A percentile compares a stretch with the other conserved stretches of the same genome.
Conservation (phyloP, 2,797 vertebrate species). For the Sebastes goodei region DNA sequence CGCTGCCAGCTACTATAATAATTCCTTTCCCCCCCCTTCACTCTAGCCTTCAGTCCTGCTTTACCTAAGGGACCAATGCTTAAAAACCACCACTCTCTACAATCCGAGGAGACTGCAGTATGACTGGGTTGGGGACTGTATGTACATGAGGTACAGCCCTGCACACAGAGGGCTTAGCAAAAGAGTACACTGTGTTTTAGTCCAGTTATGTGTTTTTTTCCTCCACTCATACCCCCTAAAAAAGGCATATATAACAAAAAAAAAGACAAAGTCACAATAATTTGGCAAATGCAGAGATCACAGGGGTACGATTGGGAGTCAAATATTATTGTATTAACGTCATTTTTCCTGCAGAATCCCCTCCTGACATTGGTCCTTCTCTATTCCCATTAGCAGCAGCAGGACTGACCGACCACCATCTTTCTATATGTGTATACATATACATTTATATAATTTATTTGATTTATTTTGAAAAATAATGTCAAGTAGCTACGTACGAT, state of each 20-base stretch:
- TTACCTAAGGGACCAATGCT: conserved; percentile 40
- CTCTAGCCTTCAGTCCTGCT: conserved; percentile 44
- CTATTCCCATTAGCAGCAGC: conserved; percentile 75
- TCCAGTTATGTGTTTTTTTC: conserved; percentile 39
- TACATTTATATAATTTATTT: conserved; percentile 78
- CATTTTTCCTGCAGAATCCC: conserved; percentile 67
- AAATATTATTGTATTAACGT: conserved; percentile 30
- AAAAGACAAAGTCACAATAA: conserved; percentile 56
- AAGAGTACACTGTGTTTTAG: conserved; percentile 23
- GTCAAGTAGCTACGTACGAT: conserved; percentile 80
- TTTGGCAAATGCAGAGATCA: conserved; percentile 76
- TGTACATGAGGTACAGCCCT: conserved; percentile 65
- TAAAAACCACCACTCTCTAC: conserved; percentile 21
- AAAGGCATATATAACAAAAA: conserved; percentile 58
- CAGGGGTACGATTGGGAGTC: conserved; percentile 48
- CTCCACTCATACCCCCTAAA: conserved; percentile 27
- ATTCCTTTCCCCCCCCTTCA: neutral
- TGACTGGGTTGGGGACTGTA: conserved; percentile 40
- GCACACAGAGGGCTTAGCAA: conserved; percentile 15
- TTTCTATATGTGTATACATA: conserved; percentile 71
- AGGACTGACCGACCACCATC: conserved; percentile 63
- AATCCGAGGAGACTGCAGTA: conserved; percentile 50
- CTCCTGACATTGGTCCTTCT: conserved; percentile 64
- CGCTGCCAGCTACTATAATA: conserved; percentile 29
- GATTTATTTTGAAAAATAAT: conserved; percentile 76